Base-by-base conservation (phyloP, 2,113 vertebrate species). In the Rhea americana region DNA sequence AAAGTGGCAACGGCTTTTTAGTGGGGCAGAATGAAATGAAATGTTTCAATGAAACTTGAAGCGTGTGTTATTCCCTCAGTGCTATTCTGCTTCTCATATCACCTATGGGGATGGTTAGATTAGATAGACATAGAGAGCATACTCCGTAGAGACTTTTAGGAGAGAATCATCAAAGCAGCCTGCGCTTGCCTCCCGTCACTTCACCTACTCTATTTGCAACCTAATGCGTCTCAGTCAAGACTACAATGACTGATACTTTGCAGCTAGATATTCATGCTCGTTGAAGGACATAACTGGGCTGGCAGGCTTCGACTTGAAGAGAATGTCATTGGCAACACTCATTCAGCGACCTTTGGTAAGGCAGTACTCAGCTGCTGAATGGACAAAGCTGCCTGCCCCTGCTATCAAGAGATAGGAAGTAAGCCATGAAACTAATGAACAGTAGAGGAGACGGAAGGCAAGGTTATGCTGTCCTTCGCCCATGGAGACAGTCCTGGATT, bases 331-430 rank as follows among this genome's bases (percentile, higher is more conserved):
- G 89, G 91, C 95, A 96, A 81, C 47, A 13, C 28, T 88, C 7
- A 0, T 30, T 74, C 85, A 89, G 80, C 65, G 87, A 56, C 81
- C 89, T 90, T 85, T 90, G 84, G 89, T 81, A 81, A 89, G 74
- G 35, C 41, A 3, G 50, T 17, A 41, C 93, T 87, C 83, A 95
- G 77, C 90, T 91, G 83, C 39, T 86, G 62, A 78, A 79, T 77
- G 84, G 83, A 93, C 93, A 94, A 94, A 94, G 70, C 95, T 95
- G 91, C 45, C 50, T 70, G 91, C 83, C 65, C 87, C 95, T 97
- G 96, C 85, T 90, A 89, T 56, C 37, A 66, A 95, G 93, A 96
- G 96, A 97, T 97, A 97, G 95, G 96, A 96, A 96, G 94, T 93
- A 94, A 97, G 94, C 94, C 95, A 95, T 88, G 91, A 93, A 95